Conservation (phyloP, 1,140 invertebrate species). For the Pteromalus puparum region DNA sequence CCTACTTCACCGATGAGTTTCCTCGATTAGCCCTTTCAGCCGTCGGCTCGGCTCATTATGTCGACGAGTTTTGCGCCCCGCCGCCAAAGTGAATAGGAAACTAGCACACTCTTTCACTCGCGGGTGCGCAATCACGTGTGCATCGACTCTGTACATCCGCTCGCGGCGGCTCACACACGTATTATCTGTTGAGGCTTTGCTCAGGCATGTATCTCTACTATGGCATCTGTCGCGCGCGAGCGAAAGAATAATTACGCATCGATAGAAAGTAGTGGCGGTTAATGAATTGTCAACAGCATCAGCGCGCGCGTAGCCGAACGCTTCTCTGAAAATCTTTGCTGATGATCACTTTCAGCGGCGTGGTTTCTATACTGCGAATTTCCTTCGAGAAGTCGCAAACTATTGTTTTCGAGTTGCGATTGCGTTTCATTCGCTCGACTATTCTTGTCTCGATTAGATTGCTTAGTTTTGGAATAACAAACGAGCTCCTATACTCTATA, state of each 20-base stretch:
- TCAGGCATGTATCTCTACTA: neutral
- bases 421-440: too few species aligned
- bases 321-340: neutral
- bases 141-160: neutral
- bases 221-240: conserved; percentile 12
- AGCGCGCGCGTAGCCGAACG: neutral
- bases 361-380: neutral
- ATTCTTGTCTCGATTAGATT: too few species aligned
- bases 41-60: conserved; percentile 33
- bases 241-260: conserved; percentile 51
- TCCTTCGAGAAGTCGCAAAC: neutral
- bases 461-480: too few species aligned
- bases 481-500: too few species aligned
- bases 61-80: neutral
- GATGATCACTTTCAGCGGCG: neutral
- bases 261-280: conserved; percentile 59
- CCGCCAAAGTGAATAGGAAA: conserved; percentile 15
- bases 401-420: too few species aligned
- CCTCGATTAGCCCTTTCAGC: conserved; percentile 45
- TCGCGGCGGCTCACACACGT: too few species aligned
- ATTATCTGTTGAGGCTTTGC: neutral
- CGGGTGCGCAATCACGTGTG: neutral
- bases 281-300: conserved; percentile 62
- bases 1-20: conserved; percentile 33
- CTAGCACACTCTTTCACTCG: neutral